Evolutionary conservation across 2,888 invertebrate species (phyloP), one percentile per base, ranked within the genome.

Genomic region (Dermolepida albohirtum): DNA sequence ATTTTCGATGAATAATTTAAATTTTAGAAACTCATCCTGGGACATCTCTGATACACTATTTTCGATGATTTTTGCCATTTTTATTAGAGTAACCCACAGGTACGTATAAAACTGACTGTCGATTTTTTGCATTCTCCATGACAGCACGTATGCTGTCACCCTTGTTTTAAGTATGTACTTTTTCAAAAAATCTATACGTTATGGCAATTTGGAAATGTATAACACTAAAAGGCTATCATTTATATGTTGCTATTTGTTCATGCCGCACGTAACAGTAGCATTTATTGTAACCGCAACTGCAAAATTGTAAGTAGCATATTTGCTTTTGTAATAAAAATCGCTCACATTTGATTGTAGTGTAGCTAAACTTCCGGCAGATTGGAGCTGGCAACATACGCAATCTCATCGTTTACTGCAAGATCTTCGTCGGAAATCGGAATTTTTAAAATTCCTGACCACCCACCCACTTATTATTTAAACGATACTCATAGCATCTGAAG

Each of bases 121-220:
- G 71, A 41, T 69, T 72, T 22, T 71, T 66, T 11, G 66, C 66
- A 40, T 66, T 69, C 47, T 73, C 71, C 29, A 74, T 72, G n/a
- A 73, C 44, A 10, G 73, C 72, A 49, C 74, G 73, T 17, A 64
- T 70, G 12, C 47, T 62, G 62, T 74, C 73, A 12, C 73, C 73
- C 44, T 75, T 71, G 67, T 73, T 75, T 66, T 72, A 73, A n/a
- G 69, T 71, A 54, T 73, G 74, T 1, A 72, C 74, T n/a, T 62
- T 51, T n/a, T 72, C 70, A 40, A 75, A 63, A 63, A 66, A 75
- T 55, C 73, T 75, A 55, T 71, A 69, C 6, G 66, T 68, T 41
- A 73, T 73, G 27, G 55, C 50, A 55, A 39, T 11, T 70, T 70
- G 22, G 4, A 22, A 22, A 22, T 22, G 22, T 22, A 22, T 4